These are phyloP conservation scores for Isoperla grammatica DNA, from an alignment of 2,888 invertebrate species.

Conservation along the genomic window DNA sequence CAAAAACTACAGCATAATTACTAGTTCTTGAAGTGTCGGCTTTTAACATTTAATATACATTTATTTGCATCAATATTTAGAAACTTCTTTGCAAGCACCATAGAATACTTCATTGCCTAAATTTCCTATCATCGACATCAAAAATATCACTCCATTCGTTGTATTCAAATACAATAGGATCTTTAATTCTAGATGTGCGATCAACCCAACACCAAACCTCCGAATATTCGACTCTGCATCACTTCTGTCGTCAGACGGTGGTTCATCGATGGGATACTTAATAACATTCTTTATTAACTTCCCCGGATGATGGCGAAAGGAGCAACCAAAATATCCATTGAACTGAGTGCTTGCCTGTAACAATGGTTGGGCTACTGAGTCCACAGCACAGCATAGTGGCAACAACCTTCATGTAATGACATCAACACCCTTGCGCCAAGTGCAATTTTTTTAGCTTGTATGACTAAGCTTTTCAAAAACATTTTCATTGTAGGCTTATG, in stretches of 20 bases:
- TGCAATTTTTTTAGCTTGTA: background rate
- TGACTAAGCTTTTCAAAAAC: background rate
- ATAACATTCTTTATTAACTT: background rate
- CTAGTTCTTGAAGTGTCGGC: too few species aligned
- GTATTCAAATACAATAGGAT: too few species aligned
- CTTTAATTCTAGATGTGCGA: too few species aligned
- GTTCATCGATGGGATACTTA: background rate
- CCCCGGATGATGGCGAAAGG: constrained; percentile 18
- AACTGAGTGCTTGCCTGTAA: constrained; percentile 15
- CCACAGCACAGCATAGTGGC: constrained; percentile 10
- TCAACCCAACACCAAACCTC: too few species aligned
- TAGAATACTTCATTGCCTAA: too few species aligned
- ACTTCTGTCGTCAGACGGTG: background rate
- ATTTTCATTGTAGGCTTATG: background rate
- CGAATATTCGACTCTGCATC: constrained; percentile 10
- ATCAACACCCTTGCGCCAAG: background rate
- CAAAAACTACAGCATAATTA: too few species aligned
- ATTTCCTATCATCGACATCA: too few species aligned
- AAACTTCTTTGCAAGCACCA: too few species aligned
- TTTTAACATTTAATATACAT: too few species aligned
- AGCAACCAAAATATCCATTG: constrained; percentile 19
- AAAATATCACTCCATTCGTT: too few species aligned
- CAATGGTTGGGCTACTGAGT: constrained; percentile 18
- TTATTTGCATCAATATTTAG: too few species aligned
- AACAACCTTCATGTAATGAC: background rate